A percentile compares a stretch with the other conserved stretches of the same genome.
Evolutionary conservation across 2,113 vertebrate genomes (phyloP).

Genomic region (Peucedramus taeniatus): DNA sequence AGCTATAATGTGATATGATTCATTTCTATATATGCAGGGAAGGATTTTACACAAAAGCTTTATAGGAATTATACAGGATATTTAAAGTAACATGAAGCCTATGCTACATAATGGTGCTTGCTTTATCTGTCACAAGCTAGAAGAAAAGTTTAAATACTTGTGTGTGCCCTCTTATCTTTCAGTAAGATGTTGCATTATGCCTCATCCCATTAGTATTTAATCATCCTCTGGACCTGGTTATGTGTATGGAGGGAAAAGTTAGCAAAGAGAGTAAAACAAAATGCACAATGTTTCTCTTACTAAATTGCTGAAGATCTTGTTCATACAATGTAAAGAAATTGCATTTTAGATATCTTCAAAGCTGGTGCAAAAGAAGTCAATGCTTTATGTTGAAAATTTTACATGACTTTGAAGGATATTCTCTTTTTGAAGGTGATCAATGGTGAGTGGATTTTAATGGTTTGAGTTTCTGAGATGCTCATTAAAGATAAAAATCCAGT

Average conservation of each 20-base stretch:
- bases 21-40: background rate
- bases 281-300: background rate
- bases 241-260: background rate
- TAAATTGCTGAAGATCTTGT: background rate
- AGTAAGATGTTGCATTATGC: background rate
- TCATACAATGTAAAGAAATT: background rate
- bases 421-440: background rate
- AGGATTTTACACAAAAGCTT: slow-evolving; percentile 2
- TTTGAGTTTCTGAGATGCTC: background rate
- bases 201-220: slow-evolving; percentile 2
- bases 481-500: background rate
- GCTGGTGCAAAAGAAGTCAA: background rate
- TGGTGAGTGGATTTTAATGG: background rate
- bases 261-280: background rate
- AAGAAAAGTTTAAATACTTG: slow-evolving; percentile 24
- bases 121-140: background rate
- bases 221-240: background rate
- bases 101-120: background rate
- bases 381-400: background rate
- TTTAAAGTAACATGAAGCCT: slow-evolving; percentile 3
- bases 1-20: slow-evolving; percentile 27
- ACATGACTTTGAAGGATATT: background rate
- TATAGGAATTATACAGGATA: background rate
- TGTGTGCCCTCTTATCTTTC: background rate
- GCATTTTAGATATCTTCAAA: background rate